Conservation (phyloP, 2,888 invertebrate species). For the Drosophila mayaguana region DNA sequence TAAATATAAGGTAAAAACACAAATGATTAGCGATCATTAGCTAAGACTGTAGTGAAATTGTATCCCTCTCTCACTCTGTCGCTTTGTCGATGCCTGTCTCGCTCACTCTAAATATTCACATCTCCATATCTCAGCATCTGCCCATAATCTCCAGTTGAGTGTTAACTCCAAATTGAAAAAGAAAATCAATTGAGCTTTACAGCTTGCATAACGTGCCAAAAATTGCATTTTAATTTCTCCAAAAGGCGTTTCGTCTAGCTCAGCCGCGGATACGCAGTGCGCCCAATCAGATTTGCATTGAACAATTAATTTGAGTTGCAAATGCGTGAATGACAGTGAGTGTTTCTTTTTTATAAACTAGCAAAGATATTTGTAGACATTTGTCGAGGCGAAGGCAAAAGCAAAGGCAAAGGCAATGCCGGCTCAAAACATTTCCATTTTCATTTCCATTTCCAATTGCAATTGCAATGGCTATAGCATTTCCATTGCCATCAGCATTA, state of each 20-base stretch:
- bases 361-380: conserved; percentile 33
- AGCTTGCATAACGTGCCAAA: conserved; percentile 8
- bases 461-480: conserved; percentile 9
- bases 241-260: background rate
- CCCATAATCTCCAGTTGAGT: background rate
- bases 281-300: conserved; percentile 27
- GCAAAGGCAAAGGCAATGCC: conserved; percentile 29
- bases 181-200: conserved; percentile 1
- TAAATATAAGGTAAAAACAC: background rate
- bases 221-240: conserved; percentile 13
- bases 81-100: background rate
- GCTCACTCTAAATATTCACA: background rate
- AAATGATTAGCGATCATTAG: conserved; percentile 2
- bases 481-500: conserved; percentile 47
- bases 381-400: conserved; percentile 18
- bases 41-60: background rate
- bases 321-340: conserved; percentile 34
- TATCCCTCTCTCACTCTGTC: background rate
- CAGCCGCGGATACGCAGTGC: background rate
- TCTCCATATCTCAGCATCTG: background rate
- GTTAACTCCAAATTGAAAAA: background rate
- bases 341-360: conserved; percentile 15
- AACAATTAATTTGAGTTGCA: conserved; percentile 41
- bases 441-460: conserved; percentile 25
- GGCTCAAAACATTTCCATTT: conserved; percentile 36